Base-by-base conservation (phyloP, 2,888 invertebrate species). In the Synergus umbraculus region DNA sequence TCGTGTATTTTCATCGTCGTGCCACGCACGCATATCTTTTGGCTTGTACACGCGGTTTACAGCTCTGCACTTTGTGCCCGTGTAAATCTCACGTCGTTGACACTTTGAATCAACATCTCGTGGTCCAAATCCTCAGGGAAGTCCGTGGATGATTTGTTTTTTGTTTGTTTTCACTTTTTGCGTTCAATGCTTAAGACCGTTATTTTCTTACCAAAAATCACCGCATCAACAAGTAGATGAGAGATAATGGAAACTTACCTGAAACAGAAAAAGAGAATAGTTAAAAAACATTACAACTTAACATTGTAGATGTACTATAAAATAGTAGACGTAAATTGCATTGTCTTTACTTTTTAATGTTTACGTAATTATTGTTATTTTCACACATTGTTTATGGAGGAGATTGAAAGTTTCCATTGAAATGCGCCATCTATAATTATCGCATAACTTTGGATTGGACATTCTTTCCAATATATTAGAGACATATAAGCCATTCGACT, bases 1-100 rank as follows among this genome's bases (percentile, higher is more conserved):
- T 64, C 83, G 81, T 84, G 82, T 83, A 83, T 86, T 83, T 83
- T 84, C 83, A 83, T 83, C 84, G 77, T 83, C 76, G 76, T 69
- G 79, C 76, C 65, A 66, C 81, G 44, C 46, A 76, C 76, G 60
- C 54, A 63, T 66, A 79, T 83, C 82, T 82, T 82, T 84, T 81
- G 82, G 69, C 82, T 82, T 60, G 76, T 79, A 69, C 77, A 81
- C 81, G 81, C 82, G 81, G 79, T 84, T 81, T 83, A 83, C 82
- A 84, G 84, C 82, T 82, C 81, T 79, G 66, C 69, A 46, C 80
- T 76, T 76, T 64, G 44, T 54, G 60, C 64, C 44, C 54, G 77
- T 65, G 43, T 41, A 44, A 73, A 76, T 78, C 44, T 54, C 66
- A 12, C 43, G 63, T 67, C 22, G 60, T 49, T n/a, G 63, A 29